phyloP scores from a whole-genome alignment of 2,113 vertebrate genomes.

The Fregetta grallaria region DNA sequence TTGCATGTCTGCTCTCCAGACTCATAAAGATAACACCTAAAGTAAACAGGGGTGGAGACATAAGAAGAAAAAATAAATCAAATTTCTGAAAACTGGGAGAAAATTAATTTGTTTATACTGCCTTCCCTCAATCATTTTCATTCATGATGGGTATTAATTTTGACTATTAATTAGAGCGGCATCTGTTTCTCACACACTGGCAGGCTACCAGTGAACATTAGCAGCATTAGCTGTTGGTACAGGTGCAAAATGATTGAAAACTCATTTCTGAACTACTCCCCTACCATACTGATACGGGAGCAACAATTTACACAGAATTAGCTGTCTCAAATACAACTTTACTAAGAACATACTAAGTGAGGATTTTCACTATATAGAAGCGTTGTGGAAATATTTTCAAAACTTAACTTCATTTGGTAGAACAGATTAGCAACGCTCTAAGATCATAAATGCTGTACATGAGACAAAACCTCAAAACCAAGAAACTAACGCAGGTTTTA shows the following conservation, averaged over 20 bases:
- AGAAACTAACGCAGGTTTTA: neutral
- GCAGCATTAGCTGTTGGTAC: neutral
- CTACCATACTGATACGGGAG: neutral
- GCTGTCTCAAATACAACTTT: neutral
- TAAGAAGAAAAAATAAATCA: neutral
- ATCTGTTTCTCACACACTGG: neutral
- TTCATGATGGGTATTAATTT: neutral
- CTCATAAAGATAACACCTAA: neutral
- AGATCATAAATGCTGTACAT: rapidly evolving
- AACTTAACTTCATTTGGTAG: neutral
- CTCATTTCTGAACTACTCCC: neutral
- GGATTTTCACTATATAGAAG: neutral
- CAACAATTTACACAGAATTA: neutral
- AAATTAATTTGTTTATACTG: neutral
- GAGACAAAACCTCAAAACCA: neutral
- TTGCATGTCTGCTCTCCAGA: neutral
- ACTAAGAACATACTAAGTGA: neutral
- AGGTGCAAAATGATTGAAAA: neutral
- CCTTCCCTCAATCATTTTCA: neutral
- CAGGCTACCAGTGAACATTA: neutral
- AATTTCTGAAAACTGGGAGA: neutral
- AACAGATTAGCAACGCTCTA: neutral
- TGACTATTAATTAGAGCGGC: neutral
- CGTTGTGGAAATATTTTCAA: neutral
- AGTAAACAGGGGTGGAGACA: neutral